Conservation (phyloP, 2,797 vertebrate genomes). For the Odontamblyopus lacepedii region DNA sequence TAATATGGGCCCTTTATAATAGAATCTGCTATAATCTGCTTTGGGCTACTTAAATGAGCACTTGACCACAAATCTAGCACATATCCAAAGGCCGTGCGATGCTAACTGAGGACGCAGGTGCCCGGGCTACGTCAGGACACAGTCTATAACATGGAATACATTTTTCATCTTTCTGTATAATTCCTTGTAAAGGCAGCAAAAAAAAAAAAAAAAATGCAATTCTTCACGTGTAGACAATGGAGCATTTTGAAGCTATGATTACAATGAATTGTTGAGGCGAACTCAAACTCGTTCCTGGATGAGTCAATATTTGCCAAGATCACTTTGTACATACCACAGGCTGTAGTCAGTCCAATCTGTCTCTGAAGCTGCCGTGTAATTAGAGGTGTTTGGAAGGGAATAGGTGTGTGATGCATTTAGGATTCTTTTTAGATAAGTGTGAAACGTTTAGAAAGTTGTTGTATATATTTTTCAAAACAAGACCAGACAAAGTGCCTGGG, state of each 20-base stretch:
- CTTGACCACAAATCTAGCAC: neutral
- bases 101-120: neutral
- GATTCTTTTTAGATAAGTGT: neutral
- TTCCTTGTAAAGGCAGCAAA: conserved; percentile 25
- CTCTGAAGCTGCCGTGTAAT: neutral
- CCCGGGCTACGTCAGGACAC: neutral
- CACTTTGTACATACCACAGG: neutral
- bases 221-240: neutral
- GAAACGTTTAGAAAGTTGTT: neutral
- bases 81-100: neutral
- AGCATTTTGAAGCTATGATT: neutral
- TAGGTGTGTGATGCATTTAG: neutral
- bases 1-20: neutral
- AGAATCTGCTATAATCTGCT: neutral
- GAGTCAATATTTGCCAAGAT: conserved; percentile 26
- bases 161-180: conserved; percentile 13
- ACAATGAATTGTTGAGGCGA: conserved; percentile 16
- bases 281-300: neutral
- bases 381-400: neutral
- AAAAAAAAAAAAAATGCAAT: neutral
- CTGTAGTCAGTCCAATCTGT: neutral
- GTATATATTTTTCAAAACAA: neutral
- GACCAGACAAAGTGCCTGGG: neutral
- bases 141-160: neutral
- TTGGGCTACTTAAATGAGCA: neutral